Evolutionary conservation across 1,140 invertebrate genomes (phyloP), one percentile per base, ranked within the genome.

Genomic region (Meteorus sp.): DNA sequence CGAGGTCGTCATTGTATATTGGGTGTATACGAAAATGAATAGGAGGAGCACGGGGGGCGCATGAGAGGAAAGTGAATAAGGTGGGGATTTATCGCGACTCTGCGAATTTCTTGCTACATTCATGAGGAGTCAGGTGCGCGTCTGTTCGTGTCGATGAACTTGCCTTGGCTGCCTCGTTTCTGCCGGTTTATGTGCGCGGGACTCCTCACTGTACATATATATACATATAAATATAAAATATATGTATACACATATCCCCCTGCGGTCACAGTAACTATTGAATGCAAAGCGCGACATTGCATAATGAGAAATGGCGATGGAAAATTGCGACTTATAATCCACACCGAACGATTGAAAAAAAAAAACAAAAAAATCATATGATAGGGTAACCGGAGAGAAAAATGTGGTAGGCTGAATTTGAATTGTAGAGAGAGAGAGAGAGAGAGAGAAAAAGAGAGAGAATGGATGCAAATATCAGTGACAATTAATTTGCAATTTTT

Each of bases 281-380:
- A 69, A 69, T 63, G 62, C 59, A 65, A 70, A 69, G 59, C 61
- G 55, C 52, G 53, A 59, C 45, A 62, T 70, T 67, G 67, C 65
- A 64, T 63, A 67, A 69, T 60, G 47, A 33, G 39, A 51, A 64
- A 66, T 64, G 44, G 56, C 60, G 15, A 47, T 8, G 22, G 15
- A 56, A 31, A 59, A 52, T 53, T 45, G 22, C 13, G 25, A 29
- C 13, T 37, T 54, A 55, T 58, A 55, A n/a, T n/a, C n/a, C n/a
- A n/a, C n/a, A n/a, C n/a, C n/a, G n/a, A n/a, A n/a, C n/a, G n/a
- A n/a, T n/a, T n/a, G n/a, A n/a, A n/a, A n/a, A n/a, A n/a, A n/a
- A n/a, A n/a, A n/a, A n/a, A n/a, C n/a, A n/a, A n/a, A n/a, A n/a
- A n/a, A n/a, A n/a, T n/a, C n/a, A n/a, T n/a, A n/a, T n/a, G n/a